Percentiles rank a stretch among this genome's conserved stretches.
Conservation (phyloP, 2,888 invertebrate species). For the Drosophila yooni region DNA sequence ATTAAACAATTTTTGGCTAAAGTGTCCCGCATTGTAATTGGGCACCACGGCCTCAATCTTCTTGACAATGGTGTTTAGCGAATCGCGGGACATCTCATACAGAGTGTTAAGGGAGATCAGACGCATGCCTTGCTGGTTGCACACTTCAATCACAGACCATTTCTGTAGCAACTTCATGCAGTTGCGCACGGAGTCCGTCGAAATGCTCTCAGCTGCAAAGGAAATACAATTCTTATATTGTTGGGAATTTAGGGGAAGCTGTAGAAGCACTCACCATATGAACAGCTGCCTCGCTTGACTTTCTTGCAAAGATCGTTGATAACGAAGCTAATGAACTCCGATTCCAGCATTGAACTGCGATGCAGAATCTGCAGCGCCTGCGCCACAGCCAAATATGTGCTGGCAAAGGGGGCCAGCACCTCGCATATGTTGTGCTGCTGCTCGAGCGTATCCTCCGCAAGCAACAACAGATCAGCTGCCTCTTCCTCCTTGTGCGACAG, state of each 20-base stretch:
- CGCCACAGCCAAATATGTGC: constrained; percentile 90
- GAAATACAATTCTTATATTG: not conserved
- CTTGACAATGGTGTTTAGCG: constrained; percentile 81
- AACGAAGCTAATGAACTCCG: constrained; percentile 88
- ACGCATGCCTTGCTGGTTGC: constrained; percentile 84
- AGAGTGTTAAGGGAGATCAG: constrained; percentile 85
- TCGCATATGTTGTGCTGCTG: constrained; percentile 87
- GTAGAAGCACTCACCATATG: constrained; percentile 87
- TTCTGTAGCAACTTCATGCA: constrained; percentile 92
- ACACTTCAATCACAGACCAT: constrained; percentile 91
- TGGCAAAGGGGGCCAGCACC: constrained; percentile 90
- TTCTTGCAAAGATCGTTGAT: constrained; percentile 88
- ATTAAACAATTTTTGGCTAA: constrained; percentile 33
- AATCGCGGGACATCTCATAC: constrained; percentile 84
- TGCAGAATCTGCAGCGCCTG: constrained; percentile 85
- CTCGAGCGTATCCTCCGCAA: constrained; percentile 77
- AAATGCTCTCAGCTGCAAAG: constrained; percentile 92
- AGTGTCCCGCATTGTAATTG: constrained; percentile 64
- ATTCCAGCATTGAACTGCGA: constrained; percentile 87
- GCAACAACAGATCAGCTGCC: constrained; percentile 54
- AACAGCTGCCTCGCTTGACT: constrained; percentile 87
- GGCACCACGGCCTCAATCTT: constrained; percentile 82
- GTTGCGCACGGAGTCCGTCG: constrained; percentile 94
- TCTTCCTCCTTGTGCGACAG: constrained; percentile 50
- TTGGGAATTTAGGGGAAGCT: not conserved